These are phyloP conservation scores for Camponotus vicinus DNA, from an alignment of 1,140 invertebrate species.

Conservation along the genomic window DNA sequence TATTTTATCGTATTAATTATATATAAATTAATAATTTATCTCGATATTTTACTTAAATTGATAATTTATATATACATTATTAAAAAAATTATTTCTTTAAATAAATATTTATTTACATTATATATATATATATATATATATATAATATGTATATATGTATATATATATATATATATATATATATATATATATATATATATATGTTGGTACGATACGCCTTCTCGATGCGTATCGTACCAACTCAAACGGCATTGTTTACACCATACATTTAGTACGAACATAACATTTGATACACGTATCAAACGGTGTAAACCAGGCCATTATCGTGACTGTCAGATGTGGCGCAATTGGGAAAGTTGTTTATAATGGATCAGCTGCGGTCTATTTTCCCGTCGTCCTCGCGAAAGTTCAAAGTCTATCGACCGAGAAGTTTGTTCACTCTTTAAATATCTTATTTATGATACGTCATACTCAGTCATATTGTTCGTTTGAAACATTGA, in stretches of 20 bases:
- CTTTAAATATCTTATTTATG: constrained; percentile 9
- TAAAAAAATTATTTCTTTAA: background rate
- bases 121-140: background rate
- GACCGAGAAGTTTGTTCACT: constrained; percentile 11
- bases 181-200: background rate
- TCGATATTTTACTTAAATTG: too few species aligned
- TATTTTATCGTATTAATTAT: too few species aligned
- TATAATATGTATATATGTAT: too few species aligned
- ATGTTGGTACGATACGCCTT: too few species aligned
- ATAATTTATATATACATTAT: too few species aligned
- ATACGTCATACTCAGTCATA: background rate
- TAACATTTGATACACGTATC: too few species aligned
- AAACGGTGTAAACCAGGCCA: background rate
- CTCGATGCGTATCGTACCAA: too few species aligned
- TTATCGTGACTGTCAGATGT: constrained; percentile 3
- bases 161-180: background rate
- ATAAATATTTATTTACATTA: background rate
- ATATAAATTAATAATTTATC: too few species aligned
- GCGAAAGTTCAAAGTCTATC: constrained; percentile 48
- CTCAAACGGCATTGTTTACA: too few species aligned
- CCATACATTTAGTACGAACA: too few species aligned
- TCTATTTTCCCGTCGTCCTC: constrained; percentile 18
- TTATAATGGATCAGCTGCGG: constrained; percentile 52
- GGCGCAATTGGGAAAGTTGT: constrained; percentile 49
- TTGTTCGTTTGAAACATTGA: background rate